Conservation (phyloP, 1,140 invertebrate species). For the Lucilia sericata region DNA sequence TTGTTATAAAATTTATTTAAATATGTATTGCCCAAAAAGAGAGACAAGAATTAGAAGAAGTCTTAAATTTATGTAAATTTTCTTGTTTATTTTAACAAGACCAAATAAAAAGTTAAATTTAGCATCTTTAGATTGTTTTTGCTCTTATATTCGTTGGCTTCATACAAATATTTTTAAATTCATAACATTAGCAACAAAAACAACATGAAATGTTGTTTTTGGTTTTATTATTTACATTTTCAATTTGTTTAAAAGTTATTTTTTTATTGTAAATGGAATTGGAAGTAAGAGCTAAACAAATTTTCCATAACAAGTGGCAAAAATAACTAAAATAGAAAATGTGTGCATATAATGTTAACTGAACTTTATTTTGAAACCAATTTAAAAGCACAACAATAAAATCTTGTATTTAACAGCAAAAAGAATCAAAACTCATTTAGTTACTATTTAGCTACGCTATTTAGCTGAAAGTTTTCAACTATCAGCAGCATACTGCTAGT, state of each 20-base stretch:
- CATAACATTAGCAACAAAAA: not conserved
- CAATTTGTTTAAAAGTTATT: not conserved
- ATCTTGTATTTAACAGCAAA: no score
- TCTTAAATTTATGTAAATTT: no score
- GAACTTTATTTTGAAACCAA: not conserved
- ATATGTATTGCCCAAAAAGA: no score
- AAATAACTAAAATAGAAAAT: not conserved
- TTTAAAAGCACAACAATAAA: no score
- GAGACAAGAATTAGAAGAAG: no score
- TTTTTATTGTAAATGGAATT: not conserved
- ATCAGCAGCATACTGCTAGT: no score
- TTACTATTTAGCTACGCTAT: no score
- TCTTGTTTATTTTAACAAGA: not conserved
- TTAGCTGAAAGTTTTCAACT: no score
- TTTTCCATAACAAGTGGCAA: not conserved
- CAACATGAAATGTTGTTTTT: not conserved
- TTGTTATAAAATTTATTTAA: no score
- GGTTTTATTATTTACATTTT: not conserved
- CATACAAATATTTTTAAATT: not conserved
- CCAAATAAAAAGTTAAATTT: not conserved
- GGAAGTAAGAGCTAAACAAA: slow-evolving; percentile 16
- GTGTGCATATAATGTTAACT: not conserved
- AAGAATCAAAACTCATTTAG: no score
- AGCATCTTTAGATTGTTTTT: not conserved
- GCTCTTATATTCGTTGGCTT: not conserved